Conservation (phyloP, 2,797 vertebrate species). For the Molossus molossus region DNA sequence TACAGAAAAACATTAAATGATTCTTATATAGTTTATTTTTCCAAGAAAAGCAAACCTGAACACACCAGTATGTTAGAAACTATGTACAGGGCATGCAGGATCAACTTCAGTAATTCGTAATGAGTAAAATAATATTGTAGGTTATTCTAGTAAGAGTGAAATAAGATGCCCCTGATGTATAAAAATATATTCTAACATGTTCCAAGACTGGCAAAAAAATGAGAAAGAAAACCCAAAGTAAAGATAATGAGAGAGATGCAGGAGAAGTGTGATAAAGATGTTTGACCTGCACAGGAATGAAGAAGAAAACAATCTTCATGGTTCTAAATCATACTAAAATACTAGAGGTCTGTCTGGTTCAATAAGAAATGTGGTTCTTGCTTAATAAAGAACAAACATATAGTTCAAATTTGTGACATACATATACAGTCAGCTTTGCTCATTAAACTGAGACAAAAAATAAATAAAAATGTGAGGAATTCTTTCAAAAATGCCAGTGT, state of each 20-base stretch:
- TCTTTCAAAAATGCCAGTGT: background rate
- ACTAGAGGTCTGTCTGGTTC: background rate
- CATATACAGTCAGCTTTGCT: background rate
- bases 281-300: background rate
- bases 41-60: conserved; percentile 38
- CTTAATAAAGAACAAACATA: background rate
- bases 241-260: background rate
- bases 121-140: background rate
- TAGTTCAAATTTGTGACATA: background rate
- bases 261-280: background rate
- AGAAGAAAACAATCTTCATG: background rate
- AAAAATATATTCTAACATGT: background rate
- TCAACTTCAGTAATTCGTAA: conserved; percentile 20
- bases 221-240: conserved; percentile 19
- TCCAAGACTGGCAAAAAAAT: conserved; percentile 7
- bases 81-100: background rate
- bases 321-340: background rate
- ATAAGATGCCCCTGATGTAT: background rate
- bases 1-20: background rate
- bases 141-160: conserved; percentile 37
- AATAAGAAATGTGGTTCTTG: background rate
- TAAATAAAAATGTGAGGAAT: background rate
- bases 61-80: background rate
- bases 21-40: background rate
- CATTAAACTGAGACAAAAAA: background rate